Evolutionary conservation across 2,888 invertebrate species (phyloP), one percentile per base, ranked within the genome.

Genomic region (Megalurothrips usitatus): DNA sequence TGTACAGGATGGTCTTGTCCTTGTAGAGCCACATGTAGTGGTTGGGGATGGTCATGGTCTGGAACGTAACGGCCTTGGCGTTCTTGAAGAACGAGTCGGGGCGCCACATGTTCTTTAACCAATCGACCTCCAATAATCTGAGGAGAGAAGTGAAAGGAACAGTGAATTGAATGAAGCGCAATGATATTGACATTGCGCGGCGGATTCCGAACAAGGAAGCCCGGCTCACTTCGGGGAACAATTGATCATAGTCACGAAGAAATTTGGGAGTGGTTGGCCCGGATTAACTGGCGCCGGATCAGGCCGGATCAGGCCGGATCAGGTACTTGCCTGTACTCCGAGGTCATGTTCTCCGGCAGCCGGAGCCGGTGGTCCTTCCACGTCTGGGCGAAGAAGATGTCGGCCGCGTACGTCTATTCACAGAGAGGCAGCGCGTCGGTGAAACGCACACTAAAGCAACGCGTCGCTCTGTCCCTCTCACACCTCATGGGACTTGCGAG

Each of bases 81-180:
- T 96, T 96, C 88, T 96, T 96, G 89, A 96, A 96, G 88, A 96
- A 96, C 10, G 96, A 96, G 88, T 96, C 96, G 0, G 96, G 96
- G 79, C 96, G 90, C 96, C 96, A 96, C 93, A 96, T 95, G 86
- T 95, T 94, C 86, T 96, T 96, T 84, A 96, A 87, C 96, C 96
- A 96, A 86, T 95, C 95, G 6, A 96, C 95, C 88, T 96, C 96
- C 48, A 96, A 88, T 80, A 96, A 89, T 85, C 93, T 92, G 88
- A 80, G n/a, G 19, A 47, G 52, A 0, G n/a, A 8, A 95, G 89
- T 85, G 92, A 91, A 88, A 81, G 87, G 81, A 82, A 82, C 28
- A n/a, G 48, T 68, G n/a, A 49, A 80, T 58, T 1, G n/a, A n/a
- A n/a, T n/a, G n/a, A n/a, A n/a, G n/a, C n/a, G n/a, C n/a, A n/a